Conservation (phyloP, 2,797 vertebrate species). For the Petrocephalus schoutedeni region DNA sequence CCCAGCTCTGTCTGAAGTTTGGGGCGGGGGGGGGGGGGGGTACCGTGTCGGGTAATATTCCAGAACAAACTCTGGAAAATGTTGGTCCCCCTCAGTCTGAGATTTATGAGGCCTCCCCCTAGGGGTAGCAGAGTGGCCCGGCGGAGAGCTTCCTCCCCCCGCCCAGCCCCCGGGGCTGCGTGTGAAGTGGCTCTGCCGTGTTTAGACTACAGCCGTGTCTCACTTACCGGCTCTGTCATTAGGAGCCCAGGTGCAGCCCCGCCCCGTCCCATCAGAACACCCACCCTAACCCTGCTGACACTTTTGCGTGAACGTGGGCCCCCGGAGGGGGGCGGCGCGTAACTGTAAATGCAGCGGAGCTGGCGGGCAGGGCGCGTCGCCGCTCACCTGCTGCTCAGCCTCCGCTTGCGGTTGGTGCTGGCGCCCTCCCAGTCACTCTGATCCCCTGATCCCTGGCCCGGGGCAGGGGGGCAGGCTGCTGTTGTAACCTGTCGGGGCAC, state of each 20-base stretch:
- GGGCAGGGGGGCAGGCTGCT: conserved; percentile 22
- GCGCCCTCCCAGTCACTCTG: conserved; percentile 40
- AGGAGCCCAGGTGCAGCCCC: neutral
- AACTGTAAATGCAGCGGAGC: neutral
- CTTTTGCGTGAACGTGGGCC: too few relatives aligned
- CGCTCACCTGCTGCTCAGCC: conserved; percentile 21
- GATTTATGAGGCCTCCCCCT: neutral
- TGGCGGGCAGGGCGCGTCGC: neutral
- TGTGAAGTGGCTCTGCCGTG: neutral
- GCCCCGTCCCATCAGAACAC: neutral
- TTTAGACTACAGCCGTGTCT: neutral
- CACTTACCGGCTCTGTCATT: neutral
- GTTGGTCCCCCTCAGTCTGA: neutral
- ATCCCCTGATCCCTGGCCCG: conserved; percentile 32
- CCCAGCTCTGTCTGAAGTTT: neutral
- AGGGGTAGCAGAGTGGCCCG: neutral
- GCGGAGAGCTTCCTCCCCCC: neutral
- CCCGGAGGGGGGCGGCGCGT: neutral
- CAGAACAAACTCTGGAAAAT: neutral
- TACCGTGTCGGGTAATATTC: neutral
- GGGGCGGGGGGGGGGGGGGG: neutral
- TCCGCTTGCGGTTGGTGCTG: conserved; percentile 52
- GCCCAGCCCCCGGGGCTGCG: neutral
- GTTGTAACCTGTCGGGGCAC: conserved; percentile 2
- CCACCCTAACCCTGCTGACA: neutral